phyloP scores from a whole-genome alignment of 2,888 invertebrate species.

The Parnassius apollo region DNA sequence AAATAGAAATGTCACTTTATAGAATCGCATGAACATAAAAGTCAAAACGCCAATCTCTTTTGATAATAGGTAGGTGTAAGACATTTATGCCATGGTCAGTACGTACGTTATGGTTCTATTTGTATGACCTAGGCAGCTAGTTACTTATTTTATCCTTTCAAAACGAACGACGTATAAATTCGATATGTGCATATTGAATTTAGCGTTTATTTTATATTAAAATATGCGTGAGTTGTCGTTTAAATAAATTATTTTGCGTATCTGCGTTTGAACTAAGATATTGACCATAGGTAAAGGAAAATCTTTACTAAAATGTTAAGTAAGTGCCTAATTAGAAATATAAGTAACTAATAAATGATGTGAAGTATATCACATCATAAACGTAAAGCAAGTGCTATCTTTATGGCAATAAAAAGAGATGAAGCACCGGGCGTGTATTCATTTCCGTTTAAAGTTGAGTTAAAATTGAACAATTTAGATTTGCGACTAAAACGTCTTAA shows the following conservation, averaged over 20 bases:
- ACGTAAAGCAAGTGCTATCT: background rate
- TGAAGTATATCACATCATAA: background rate
- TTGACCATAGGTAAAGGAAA: too few relatives aligned
- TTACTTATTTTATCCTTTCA: slow-evolving; percentile 10
- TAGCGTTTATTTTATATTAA: background rate
- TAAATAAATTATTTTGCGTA: slow-evolving; percentile 5
- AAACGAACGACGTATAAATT: slow-evolving; percentile 9
- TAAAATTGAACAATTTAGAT: slow-evolving; percentile 5
- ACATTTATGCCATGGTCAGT: slow-evolving; percentile 21
- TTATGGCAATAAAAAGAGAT: background rate
- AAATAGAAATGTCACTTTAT: slow-evolving; percentile 1
- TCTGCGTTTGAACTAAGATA: slow-evolving; percentile 1
- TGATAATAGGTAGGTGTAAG: slow-evolving; percentile 17
- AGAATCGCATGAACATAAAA: background rate
- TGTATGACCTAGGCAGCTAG: slow-evolving; percentile 4
- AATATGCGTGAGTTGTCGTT: background rate
- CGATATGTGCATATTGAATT: slow-evolving; percentile 7
- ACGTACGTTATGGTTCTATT: slow-evolving; percentile 3
- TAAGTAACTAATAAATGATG: background rate
- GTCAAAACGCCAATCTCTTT: slow-evolving; percentile 4
- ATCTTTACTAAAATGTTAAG: too few relatives aligned
- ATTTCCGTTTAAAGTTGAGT: background rate
- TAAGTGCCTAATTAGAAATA: too few relatives aligned
- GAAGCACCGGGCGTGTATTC: background rate
- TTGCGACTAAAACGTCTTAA: background rate